phyloP scores from a whole-genome alignment of 2,113 vertebrate species.

The Brachirus orientalis region DNA sequence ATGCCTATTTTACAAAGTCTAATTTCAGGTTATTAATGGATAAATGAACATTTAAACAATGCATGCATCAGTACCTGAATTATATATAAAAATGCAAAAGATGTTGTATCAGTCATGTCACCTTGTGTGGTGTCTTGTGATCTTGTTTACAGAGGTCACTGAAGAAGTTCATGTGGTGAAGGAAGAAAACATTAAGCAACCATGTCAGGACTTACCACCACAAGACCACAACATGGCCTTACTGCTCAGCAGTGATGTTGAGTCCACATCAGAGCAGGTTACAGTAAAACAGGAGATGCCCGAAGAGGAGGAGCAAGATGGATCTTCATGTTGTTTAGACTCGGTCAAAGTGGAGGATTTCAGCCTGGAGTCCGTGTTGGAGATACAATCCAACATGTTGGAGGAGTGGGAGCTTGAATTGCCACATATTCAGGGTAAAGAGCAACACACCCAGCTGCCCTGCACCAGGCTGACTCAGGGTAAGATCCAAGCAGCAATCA shows the following conservation, averaged over 20 bases:
- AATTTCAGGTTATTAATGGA: too few species aligned
- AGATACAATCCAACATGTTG: too few species aligned
- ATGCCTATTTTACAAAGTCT: too few species aligned
- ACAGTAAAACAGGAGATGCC: constrained; percentile 68
- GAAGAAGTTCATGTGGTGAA: constrained; percentile 27
- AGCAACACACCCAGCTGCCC: constrained; percentile 10
- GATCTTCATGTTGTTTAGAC: constrained; percentile 40
- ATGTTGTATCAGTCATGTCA: too few species aligned
- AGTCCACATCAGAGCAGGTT: constrained; percentile 23
- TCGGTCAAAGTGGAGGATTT: constrained; percentile 55
- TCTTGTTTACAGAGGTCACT: constrained; percentile 38
- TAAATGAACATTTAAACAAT: too few species aligned
- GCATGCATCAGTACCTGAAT: too few species aligned
- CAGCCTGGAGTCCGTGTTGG: constrained; percentile 56
- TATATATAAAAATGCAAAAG: too few species aligned
- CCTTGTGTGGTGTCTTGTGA: neutral
- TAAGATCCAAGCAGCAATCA: constrained; percentile 22
- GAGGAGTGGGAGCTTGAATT: constrained; percentile 65
- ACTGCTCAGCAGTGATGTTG: neutral
- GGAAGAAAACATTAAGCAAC: constrained; percentile 17
- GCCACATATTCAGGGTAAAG: constrained; percentile 36
- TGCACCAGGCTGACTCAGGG: constrained; percentile 44
- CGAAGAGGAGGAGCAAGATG: constrained; percentile 23
- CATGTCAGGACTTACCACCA: constrained; percentile 2
- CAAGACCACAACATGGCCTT: neutral